Conservation (phyloP, 2,113 vertebrate species). For the Protomyctophum bolini region DNA sequence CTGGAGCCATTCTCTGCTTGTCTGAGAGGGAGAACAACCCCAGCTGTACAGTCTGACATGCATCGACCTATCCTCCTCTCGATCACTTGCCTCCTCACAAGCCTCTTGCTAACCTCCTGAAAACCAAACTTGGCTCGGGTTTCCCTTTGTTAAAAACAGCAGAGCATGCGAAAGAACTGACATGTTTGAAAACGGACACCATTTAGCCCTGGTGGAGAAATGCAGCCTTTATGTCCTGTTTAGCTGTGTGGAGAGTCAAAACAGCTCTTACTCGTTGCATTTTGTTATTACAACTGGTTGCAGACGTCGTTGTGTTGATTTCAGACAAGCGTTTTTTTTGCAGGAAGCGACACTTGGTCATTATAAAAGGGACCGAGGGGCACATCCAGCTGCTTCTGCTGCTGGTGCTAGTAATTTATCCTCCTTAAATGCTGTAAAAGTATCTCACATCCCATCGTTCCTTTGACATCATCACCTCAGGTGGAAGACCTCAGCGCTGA, state of each 20-base stretch:
- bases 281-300: slow-evolving; percentile 35
- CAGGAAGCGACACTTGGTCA: slow-evolving; percentile 24
- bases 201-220: slow-evolving; percentile 19
- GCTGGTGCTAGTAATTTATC: background rate
- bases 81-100: slow-evolving; percentile 54
- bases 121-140: slow-evolving; percentile 41
- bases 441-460: background rate
- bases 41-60: slow-evolving; percentile 24
- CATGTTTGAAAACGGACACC: slow-evolving; percentile 42
- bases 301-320: slow-evolving; percentile 22
- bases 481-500: background rate
- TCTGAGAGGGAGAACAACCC: slow-evolving; percentile 18
- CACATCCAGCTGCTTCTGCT: background rate
- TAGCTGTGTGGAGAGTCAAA: slow-evolving; percentile 11
- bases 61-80: slow-evolving; percentile 55
- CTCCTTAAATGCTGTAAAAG: background rate
- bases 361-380: background rate
- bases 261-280: slow-evolving; percentile 7
- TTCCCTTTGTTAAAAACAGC: slow-evolving; percentile 40
- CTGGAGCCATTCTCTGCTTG: slow-evolving; percentile 15
- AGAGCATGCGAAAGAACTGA: slow-evolving; percentile 24
- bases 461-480: background rate
- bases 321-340: slow-evolving; percentile 23
- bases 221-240: slow-evolving; percentile 44
- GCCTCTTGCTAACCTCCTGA: slow-evolving; percentile 32